Evolutionary conservation across 2,113 vertebrate species (phyloP).

Genomic region (Lutjanus erythropterus): DNA sequence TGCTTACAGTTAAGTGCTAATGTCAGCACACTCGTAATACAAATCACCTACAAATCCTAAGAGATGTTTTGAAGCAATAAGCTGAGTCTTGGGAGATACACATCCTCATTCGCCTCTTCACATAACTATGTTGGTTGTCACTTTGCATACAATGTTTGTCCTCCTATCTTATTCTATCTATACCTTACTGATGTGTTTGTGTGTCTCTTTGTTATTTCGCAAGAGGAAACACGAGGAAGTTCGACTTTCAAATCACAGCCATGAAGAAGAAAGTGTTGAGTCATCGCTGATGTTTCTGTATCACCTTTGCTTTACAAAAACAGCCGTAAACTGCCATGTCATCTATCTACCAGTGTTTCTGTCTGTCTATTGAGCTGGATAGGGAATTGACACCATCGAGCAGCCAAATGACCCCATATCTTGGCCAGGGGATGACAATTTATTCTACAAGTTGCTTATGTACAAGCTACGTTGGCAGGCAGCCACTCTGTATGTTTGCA

Average conservation of each 20-base stretch:
- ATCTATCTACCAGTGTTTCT: not conserved
- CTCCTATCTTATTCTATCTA: not conserved
- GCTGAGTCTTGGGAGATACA: no score
- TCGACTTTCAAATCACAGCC: no score
- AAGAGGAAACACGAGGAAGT: not conserved
- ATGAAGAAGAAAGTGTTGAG: no score
- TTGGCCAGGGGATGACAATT: not conserved
- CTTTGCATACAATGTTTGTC: not conserved
- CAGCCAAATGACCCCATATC: not conserved
- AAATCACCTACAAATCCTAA: no score
- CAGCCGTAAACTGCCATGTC: not conserved
- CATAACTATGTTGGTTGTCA: no score
- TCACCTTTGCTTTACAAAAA: not conserved
- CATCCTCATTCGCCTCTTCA: not conserved
- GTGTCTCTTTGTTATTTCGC: not conserved
- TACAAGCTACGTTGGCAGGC: slow-evolving; percentile 8
- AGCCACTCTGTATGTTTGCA: not conserved
- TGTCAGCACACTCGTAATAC: not conserved
- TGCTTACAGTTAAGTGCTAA: not conserved
- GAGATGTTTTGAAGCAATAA: no score
- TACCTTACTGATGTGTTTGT: not conserved
- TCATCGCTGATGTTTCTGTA: no score
- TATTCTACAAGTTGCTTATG: not conserved
- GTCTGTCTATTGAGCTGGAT: not conserved
- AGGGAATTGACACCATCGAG: not conserved